A percentile compares a stretch with the other conserved stretches of the same genome.
These are phyloP conservation scores for Callyntrura sp. DNA, from an alignment of 2,888 invertebrate species.

Conservation along the genomic window DNA sequence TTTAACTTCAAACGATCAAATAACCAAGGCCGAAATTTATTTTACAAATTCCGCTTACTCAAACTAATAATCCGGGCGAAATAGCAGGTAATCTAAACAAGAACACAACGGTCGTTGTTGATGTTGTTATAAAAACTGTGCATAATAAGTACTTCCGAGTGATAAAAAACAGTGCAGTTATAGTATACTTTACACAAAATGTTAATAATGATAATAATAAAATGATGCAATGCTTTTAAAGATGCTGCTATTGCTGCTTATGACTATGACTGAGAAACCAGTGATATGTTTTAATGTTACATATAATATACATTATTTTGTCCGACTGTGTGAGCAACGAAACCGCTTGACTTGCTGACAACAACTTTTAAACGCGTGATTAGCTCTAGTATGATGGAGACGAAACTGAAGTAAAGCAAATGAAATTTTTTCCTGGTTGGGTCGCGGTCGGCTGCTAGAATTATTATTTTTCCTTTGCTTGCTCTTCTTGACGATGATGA, in stretches of 20 bases:
- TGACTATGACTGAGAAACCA: no score
- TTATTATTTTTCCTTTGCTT: conserved; percentile 22
- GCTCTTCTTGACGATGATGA: background rate
- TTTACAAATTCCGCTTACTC: conserved; percentile 60
- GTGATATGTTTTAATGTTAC: conserved; percentile 40
- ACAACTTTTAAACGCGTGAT: conserved; percentile 68
- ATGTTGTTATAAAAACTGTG: no score
- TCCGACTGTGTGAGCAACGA: conserved; percentile 9
- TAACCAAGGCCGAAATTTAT: conserved; percentile 64
- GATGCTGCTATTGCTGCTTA: conserved; percentile 24
- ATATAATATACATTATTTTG: conserved; percentile 40
- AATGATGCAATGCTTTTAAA: conserved; percentile 53
- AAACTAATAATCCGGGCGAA: conserved; percentile 12
- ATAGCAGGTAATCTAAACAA: no score
- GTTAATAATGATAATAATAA: conserved; percentile 54
- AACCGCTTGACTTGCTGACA: conserved; percentile 68
- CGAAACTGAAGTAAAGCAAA: conserved; percentile 39
- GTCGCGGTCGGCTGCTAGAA: conserved; percentile 26
- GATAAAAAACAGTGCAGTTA: conserved; percentile 57
- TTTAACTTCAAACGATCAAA: background rate
- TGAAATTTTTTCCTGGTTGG: conserved; percentile 42
- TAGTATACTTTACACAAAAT: no score
- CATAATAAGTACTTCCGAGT: no score
- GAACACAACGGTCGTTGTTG: no score
- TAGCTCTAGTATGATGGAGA: conserved; percentile 43